Conservation (phyloP, 2,113 vertebrate genomes). For the Phalacrocorax brasilianus region DNA sequence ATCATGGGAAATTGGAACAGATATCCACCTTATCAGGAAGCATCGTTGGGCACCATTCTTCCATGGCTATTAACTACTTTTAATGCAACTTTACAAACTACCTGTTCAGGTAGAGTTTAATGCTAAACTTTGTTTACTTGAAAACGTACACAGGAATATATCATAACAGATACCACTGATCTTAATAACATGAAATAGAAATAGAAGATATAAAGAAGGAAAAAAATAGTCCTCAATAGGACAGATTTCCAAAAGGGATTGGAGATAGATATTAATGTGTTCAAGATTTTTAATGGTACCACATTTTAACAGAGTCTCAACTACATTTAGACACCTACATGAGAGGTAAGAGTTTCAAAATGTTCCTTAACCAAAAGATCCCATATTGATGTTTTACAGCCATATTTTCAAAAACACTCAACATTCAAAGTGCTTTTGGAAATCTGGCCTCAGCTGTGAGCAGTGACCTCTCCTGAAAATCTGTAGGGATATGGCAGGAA, state of each 20-base stretch:
- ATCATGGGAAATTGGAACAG: not conserved
- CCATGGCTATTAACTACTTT: not conserved
- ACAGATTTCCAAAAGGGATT: not conserved
- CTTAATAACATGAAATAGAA: not conserved
- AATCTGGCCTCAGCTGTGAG: constrained; percentile 17
- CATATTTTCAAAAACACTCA: constrained; percentile 1
- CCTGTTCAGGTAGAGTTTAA: not conserved
- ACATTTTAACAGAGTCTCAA: not conserved
- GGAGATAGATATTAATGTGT: not conserved
- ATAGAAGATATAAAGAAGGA: not conserved
- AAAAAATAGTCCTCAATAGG: not conserved
- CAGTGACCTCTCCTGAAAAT: constrained; percentile 28
- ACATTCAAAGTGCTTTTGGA: constrained; percentile 24
- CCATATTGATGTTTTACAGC: not conserved
- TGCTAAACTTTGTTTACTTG: not conserved
- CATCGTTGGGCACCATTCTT: not conserved
- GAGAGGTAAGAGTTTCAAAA: not conserved
- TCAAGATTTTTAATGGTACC: not conserved
- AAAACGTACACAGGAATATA: not conserved
- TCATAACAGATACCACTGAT: not conserved
- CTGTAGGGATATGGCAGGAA: not conserved
- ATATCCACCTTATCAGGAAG: not conserved
- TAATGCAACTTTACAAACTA: not conserved
- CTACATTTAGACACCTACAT: not conserved
- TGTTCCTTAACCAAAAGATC: not conserved